Percentiles rank a stretch among this genome's conserved stretches.
phyloP scores from a whole-genome alignment of 2,797 vertebrate species.

The Xyrichtys novacula region DNA sequence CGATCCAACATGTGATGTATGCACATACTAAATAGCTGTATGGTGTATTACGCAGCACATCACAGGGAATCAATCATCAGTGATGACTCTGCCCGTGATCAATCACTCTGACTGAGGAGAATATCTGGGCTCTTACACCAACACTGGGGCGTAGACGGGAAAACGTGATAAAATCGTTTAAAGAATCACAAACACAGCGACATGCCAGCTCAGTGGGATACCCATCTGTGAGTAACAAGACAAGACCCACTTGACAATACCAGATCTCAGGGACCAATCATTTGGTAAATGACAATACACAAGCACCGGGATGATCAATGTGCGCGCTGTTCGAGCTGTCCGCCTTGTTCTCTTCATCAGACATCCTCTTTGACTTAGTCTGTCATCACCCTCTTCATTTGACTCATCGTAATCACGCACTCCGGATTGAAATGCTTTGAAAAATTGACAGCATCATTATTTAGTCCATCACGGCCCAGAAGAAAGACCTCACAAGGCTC shows the following conservation, averaged over 20 bases:
- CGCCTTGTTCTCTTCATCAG: constrained; percentile 54
- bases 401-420: constrained; percentile 85
- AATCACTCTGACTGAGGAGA: constrained; percentile 2
- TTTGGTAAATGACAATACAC: constrained; percentile 50
- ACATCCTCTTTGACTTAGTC: constrained; percentile 51
- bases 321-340: constrained; percentile 32
- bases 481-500: constrained; percentile 62
- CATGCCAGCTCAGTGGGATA: constrained; percentile 20
- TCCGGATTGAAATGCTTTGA: constrained; percentile 85
- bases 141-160: constrained; percentile 2
- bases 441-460: constrained; percentile 85
- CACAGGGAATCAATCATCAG: constrained; percentile 37
- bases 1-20: constrained; percentile 46
- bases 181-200: constrained; percentile 37
- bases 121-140: constrained; percentile 14
- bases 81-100: constrained; percentile 43
- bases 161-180: constrained; percentile 44
- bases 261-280: constrained; percentile 41
- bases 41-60: constrained; percentile 37
- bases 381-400: constrained; percentile 81
- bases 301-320: constrained; percentile 32
- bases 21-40: constrained; percentile 48
- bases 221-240: constrained; percentile 33
- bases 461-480: constrained; percentile 82
- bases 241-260: constrained; percentile 34